Percentiles rank a stretch among this genome's conserved stretches.
Evolutionary conservation across 2,113 vertebrate species (phyloP).

Genomic region (Indicator indicator): DNA sequence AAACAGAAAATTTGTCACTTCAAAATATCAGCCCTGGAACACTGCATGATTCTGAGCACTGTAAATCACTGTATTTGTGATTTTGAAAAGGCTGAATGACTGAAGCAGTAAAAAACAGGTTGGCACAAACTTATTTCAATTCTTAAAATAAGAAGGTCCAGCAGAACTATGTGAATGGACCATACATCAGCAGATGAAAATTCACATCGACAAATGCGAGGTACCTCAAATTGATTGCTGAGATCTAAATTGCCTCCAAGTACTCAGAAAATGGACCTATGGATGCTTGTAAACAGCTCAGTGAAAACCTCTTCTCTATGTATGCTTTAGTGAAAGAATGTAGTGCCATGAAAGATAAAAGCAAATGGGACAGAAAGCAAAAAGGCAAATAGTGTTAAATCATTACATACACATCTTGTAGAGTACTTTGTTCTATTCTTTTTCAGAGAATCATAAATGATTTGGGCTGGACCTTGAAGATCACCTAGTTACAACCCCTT

Average conservation of each 20-base stretch:
- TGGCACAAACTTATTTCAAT: not conserved
- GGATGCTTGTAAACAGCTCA: not conserved
- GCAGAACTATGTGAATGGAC: not conserved
- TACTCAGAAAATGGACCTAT: not conserved
- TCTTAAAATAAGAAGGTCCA: not conserved
- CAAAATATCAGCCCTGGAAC: not conserved
- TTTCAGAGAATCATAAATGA: not conserved
- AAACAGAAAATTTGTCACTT: not conserved
- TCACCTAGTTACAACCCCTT: too few relatives aligned
- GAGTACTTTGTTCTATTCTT: not conserved
- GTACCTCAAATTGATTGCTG: not conserved
- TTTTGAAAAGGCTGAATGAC: not conserved
- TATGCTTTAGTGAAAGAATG: not conserved
- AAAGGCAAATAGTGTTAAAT: not conserved
- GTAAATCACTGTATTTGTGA: not conserved
- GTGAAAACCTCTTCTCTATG: not conserved
- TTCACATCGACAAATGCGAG: not conserved
- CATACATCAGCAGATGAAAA: not conserved
- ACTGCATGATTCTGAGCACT: accelerated
- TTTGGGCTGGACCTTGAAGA: not conserved
- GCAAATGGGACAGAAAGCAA: not conserved
- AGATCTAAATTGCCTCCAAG: not conserved
- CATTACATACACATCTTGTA: not conserved
- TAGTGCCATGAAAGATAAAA: not conserved
- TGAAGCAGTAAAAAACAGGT: not conserved